Conservation (phyloP, 2,888 invertebrate species). For the Drosophila melanosoma region DNA sequence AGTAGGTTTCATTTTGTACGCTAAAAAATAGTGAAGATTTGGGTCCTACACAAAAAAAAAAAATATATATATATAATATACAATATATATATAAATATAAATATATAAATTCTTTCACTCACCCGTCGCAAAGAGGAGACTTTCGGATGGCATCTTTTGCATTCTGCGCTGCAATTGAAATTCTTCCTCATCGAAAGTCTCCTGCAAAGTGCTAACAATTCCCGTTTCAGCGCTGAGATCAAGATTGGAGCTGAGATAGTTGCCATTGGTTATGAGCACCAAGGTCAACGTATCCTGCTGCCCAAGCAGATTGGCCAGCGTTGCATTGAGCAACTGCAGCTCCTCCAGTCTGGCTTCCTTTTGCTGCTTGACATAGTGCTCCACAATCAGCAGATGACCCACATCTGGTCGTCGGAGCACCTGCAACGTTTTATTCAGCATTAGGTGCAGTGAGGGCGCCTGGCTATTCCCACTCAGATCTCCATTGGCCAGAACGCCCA, state of each 20-base stretch:
- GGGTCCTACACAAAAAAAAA: slow-evolving; percentile 88
- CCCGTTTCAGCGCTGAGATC: slow-evolving; percentile 61
- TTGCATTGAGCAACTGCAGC: slow-evolving; percentile 90
- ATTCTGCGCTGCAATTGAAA: slow-evolving; percentile 34
- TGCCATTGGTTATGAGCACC: slow-evolving; percentile 58
- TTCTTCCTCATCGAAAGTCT: slow-evolving; percentile 23
- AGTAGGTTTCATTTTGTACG: slow-evolving; percentile 94
- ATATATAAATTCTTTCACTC: neutral
- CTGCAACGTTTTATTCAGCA: slow-evolving; percentile 91
- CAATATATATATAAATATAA: neutral
- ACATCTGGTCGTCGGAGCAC: slow-evolving; percentile 88
- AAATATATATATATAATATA: too few species aligned
- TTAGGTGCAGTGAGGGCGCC: slow-evolving; percentile 90
- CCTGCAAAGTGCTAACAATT: slow-evolving; percentile 18
- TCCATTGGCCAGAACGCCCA: slow-evolving; percentile 92
- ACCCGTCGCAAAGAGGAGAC: slow-evolving; percentile 69
- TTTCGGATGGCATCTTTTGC: slow-evolving; percentile 58
- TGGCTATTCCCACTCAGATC: slow-evolving; percentile 87
- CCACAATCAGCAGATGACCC: slow-evolving; percentile 91
- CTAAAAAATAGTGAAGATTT: slow-evolving; percentile 93
- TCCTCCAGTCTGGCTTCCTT: slow-evolving; percentile 88
- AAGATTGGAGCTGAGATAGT: slow-evolving; percentile 43
- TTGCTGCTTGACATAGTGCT: slow-evolving; percentile 92
- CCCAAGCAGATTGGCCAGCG: slow-evolving; percentile 85
- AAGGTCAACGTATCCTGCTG: slow-evolving; percentile 53